Evolutionary conservation across 2,888 invertebrate species (phyloP), one percentile per base, ranked within the genome.

Genomic region (Oscheius myriophilus): DNA sequence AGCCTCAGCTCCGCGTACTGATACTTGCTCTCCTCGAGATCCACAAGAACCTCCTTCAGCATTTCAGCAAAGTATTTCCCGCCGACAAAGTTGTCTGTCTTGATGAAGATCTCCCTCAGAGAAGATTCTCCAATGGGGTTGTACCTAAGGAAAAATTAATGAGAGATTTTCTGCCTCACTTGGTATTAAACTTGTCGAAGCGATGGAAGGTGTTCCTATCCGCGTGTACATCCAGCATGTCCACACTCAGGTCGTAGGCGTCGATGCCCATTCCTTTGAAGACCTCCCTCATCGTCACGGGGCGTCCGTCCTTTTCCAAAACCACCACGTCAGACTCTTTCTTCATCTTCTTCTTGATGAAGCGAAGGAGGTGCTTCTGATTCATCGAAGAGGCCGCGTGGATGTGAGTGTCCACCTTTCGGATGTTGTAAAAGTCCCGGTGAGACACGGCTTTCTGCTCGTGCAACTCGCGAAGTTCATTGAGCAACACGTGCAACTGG

Each of bases 301-400:
- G 90, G 65, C 91, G 90, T 12, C 87, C 87, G 0, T 92, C 67
- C 70, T 82, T 65, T 62, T 74, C 73, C 39, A 92, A 92, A 0
- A 93, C 93, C 12, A 92, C 90, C 89, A 95, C 95, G 80, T 94
- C 92, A 0, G 93, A 92, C 84, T 93, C 92, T 71, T 91, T 94
- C 89, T 96, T 96, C 82, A 98, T 89, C 0, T 94, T 94, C 88
- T 96, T 96, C 90, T 98, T 98, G 86, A 98, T 98, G 88, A 98
- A 98, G 23, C 97, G 92, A 76, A 98, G 89, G 79, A 98, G 89
- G 87, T 98, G 98, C 87, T 98, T 98, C 89, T 98, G 98, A 89
- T 98, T 98, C 98, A 98, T 98, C 88, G 96, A 95, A 0, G 96
- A 95, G 0, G 98, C 95, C 0, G 96, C 97, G 89, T 98, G 98